Conservation (phyloP, 2,888 invertebrate genomes). For the Oligia latruncula region DNA sequence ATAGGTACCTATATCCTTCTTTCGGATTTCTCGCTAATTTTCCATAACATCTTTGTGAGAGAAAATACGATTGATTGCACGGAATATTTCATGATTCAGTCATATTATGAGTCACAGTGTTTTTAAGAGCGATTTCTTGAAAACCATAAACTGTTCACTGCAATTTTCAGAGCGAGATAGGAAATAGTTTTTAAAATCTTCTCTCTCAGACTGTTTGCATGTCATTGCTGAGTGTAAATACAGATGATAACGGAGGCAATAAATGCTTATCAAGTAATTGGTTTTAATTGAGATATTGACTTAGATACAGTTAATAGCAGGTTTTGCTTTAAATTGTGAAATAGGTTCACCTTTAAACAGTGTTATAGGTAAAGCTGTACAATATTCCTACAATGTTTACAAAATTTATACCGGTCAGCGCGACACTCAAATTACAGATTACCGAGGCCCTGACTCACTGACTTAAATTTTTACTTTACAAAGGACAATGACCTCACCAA, state of each 20-base stretch:
- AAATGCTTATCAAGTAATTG: slow-evolving; percentile 55
- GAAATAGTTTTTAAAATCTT: slow-evolving; percentile 24
- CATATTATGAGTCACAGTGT: slow-evolving; percentile 39
- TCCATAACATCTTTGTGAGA: slow-evolving; percentile 15
- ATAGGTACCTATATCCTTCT: background rate
- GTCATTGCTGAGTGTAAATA: slow-evolving; percentile 46
- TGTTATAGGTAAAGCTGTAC: background rate
- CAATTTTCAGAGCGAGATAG: slow-evolving; percentile 32
- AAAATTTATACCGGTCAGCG: slow-evolving; percentile 27
- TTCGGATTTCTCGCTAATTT: slow-evolving; percentile 11
- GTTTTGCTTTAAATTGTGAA: slow-evolving; percentile 23
- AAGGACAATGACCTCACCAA: slow-evolving; percentile 57
- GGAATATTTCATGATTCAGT: slow-evolving; percentile 55
- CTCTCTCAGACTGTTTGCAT: slow-evolving; percentile 31
- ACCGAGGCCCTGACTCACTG: slow-evolving; percentile 54
- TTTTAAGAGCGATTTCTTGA: slow-evolving; percentile 42
- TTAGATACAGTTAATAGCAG: slow-evolving; percentile 34
- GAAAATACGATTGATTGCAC: slow-evolving; percentile 33
- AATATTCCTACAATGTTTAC: slow-evolving; percentile 21
- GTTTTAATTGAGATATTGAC: slow-evolving; percentile 40
- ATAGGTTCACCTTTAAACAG: background rate
- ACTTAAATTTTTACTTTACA: slow-evolving; percentile 59
- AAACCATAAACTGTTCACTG: slow-evolving; percentile 23
- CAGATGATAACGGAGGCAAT: slow-evolving; percentile 45
- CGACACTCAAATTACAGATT: slow-evolving; percentile 46